Conservation (phyloP, 2,797 vertebrate species). For the Clamator glandarius region DNA sequence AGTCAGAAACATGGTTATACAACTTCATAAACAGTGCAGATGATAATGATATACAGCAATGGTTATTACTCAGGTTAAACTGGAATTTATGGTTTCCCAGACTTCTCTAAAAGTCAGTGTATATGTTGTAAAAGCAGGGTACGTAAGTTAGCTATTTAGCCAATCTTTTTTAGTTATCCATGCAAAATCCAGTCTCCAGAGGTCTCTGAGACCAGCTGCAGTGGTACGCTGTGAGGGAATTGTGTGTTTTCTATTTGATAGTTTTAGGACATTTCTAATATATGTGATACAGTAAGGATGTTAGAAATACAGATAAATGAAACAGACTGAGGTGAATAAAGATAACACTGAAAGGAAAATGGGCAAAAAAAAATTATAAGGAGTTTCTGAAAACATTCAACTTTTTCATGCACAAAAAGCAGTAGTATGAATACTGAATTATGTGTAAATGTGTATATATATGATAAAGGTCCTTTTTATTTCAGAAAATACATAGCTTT, state of each 20-base stretch:
- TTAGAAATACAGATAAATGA: not conserved
- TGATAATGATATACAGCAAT: not conserved
- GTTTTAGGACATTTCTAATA: not conserved
- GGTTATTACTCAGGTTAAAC: not conserved
- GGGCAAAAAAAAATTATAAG: not conserved
- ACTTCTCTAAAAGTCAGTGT: not conserved
- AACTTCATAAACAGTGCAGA: not conserved
- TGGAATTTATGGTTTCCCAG: not conserved
- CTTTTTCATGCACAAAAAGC: not conserved
- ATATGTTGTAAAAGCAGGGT: not conserved
- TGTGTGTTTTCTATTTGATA: not conserved
- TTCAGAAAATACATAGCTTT: not conserved
- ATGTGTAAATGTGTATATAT: fast-evolving
- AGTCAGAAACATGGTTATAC: not conserved
- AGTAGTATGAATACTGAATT: not conserved
- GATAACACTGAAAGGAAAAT: not conserved
- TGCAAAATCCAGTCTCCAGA: not conserved
- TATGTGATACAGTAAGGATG: not conserved
- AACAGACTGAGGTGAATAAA: not conserved
- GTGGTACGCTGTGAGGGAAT: not conserved
- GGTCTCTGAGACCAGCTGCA: not conserved
- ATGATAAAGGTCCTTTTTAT: not conserved
- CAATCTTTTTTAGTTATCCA: not conserved
- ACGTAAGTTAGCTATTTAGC: not conserved
- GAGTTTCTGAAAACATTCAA: not conserved